Evolutionary conservation across 35 echinoderm and acorn worm genomes (phyloP), one percentile per base, ranked within the genome.

Genomic region (Diadema setosum): DNA sequence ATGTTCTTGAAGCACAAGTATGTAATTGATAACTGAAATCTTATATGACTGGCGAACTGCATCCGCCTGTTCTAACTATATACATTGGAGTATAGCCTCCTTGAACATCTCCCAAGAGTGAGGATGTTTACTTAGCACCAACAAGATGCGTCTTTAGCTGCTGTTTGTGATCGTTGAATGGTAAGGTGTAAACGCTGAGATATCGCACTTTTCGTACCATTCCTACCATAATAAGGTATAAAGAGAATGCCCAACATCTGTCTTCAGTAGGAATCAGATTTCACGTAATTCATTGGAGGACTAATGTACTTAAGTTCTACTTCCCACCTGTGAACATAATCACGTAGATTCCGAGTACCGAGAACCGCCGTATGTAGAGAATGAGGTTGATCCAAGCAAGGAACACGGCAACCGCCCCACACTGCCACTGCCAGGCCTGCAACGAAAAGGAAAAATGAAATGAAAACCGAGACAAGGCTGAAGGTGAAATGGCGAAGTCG

Each of bases 381-480:
- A 85, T 85, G 26, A 85, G 49, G 23, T 85, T 91, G 34, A 91
- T 86, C 90, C 89, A 91, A 5, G 90, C 90, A 4, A 85, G 49
- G 3, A 91, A 82, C 29, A 91, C 84, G 20, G 61, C 61, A 14
- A 91, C 73, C 20, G 73, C 92, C 23, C 86, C 87, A 37, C 86
- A 85, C 42, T 89, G 86, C 92, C 92, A 94, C 37, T 94, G 92
- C 92, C 92, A 94, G 0, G 0, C 39, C 92, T 94, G 45, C 20
- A 35, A 81, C 12, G 4, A 64, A 27, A 8, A 33, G 16, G 29
- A 15, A 67, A 29, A 34, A 67, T 33, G 63, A 31, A 2, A 63
- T 14, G 23, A 55, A 0, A 55, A 58, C 52, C 15, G 36, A 74
- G 16, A 0, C 0, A 0, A 0, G 15, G 36, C 15, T 14, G 36